Percentiles rank a stretch among this genome's conserved stretches.
phyloP scores from a whole-genome alignment of 2,888 invertebrate species.

The Dioctria linearis region DNA sequence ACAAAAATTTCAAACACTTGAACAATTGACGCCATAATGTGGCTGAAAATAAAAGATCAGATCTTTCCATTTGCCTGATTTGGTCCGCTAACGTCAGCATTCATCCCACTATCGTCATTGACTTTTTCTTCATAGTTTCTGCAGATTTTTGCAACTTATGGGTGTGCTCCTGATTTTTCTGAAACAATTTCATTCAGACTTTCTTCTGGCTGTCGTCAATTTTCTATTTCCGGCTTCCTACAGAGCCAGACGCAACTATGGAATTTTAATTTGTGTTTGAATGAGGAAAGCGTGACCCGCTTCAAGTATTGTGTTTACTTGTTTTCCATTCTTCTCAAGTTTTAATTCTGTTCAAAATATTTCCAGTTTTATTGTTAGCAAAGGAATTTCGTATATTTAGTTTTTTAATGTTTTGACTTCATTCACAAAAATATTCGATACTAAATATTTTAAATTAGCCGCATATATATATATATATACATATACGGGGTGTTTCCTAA shows the following conservation, averaged over 20 bases:
- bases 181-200: slow-evolving; percentile 20
- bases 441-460: too few relatives aligned
- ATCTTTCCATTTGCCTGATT: slow-evolving; percentile 24
- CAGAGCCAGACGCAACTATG: slow-evolving; percentile 8
- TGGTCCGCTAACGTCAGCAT: slow-evolving; percentile 23
- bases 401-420: too few relatives aligned
- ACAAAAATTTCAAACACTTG: slow-evolving; percentile 10
- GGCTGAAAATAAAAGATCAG: slow-evolving; percentile 22
- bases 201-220: slow-evolving; percentile 17
- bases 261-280: slow-evolving; percentile 29
- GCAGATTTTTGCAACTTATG: slow-evolving; percentile 4
- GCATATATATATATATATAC: too few relatives aligned
- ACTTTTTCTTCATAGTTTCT: slow-evolving; percentile 19
- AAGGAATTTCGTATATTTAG: too few relatives aligned
- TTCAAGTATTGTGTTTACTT: slow-evolving; percentile 40
- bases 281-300: slow-evolving; percentile 19
- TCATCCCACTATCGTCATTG: background rate
- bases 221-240: slow-evolving; percentile 30
- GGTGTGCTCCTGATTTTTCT: slow-evolving; percentile 11
- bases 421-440: too few relatives aligned
- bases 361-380: too few relatives aligned
- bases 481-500: too few relatives aligned
- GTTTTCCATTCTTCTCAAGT: background rate
- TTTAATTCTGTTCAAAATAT: too few relatives aligned
- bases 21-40: slow-evolving; percentile 28